phyloP scores from a whole-genome alignment of 2,888 invertebrate genomes.

The Osedax frankpressi region DNA sequence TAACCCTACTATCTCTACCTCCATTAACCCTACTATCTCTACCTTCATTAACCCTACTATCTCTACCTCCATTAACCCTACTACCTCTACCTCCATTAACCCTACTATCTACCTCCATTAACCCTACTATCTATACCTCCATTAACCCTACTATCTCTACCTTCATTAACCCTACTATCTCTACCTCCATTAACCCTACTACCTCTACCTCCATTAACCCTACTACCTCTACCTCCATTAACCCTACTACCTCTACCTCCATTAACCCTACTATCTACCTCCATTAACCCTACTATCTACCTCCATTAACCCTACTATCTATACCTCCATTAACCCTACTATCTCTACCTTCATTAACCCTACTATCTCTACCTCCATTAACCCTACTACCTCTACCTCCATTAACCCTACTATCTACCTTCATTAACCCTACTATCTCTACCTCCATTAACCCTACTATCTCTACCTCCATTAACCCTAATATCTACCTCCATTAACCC shows the following conservation, averaged over 20 bases:
- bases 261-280: background rate
- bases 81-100: constrained; percentile 9
- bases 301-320: background rate
- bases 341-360: background rate
- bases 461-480: constrained; percentile 22
- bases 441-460: too few species aligned
- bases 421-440: constrained; percentile 19
- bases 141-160: constrained; percentile 14
- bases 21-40: constrained; percentile 18
- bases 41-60: constrained; percentile 19
- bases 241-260: background rate
- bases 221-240: background rate
- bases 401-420: constrained; percentile 17
- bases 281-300: background rate
- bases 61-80: constrained; percentile 19
- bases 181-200: background rate
- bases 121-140: constrained; percentile 1
- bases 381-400: background rate
- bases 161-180: constrained; percentile 6
- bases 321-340: background rate
- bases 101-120: constrained; percentile 2
- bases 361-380: background rate
- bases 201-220: background rate
- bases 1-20: constrained; percentile 22
- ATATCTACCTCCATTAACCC: constrained; percentile 22